Conservation (phyloP, 2,797 vertebrate species). For the Poecile montanus region DNA sequence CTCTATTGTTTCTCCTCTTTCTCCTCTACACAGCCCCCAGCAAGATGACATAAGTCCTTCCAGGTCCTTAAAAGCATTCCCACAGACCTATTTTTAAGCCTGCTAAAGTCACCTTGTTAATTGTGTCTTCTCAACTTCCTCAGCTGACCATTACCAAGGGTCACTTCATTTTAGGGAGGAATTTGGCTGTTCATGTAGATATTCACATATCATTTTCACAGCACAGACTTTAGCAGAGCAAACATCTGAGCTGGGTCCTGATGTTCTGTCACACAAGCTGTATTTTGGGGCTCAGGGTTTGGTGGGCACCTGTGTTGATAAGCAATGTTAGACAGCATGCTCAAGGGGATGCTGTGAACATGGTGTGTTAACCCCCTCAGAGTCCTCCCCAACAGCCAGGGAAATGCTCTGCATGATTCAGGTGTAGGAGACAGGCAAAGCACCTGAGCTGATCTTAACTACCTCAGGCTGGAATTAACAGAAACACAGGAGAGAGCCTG, state of each 20-base stretch:
- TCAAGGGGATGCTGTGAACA: background rate
- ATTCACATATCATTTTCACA: background rate
- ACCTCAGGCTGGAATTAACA: background rate
- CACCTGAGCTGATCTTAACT: background rate
- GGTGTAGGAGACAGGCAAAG: background rate
- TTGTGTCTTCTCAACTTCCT: background rate
- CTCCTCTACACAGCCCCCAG: background rate
- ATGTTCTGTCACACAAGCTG: background rate
- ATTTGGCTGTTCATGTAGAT: background rate
- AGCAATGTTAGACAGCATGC: background rate
- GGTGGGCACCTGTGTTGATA: background rate
- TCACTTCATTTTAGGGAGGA: background rate
- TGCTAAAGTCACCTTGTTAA: slow-evolving; percentile 50
- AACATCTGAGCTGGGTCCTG: background rate
- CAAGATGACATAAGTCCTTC: slow-evolving; percentile 42
- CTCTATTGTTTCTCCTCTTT: background rate
- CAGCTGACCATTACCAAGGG: background rate
- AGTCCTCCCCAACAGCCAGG: background rate
- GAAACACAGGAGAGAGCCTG: background rate
- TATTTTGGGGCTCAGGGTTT: background rate
- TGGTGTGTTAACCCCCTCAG: background rate
- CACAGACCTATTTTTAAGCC: slow-evolving; percentile 15
- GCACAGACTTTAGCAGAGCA: background rate
- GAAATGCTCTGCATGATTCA: background rate
- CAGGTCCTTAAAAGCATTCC: slow-evolving; percentile 37